A percentile compares a stretch with the other conserved stretches of the same genome.
Conservation (phyloP, 2,888 invertebrate genomes). For the Trissolcus japonicus region DNA sequence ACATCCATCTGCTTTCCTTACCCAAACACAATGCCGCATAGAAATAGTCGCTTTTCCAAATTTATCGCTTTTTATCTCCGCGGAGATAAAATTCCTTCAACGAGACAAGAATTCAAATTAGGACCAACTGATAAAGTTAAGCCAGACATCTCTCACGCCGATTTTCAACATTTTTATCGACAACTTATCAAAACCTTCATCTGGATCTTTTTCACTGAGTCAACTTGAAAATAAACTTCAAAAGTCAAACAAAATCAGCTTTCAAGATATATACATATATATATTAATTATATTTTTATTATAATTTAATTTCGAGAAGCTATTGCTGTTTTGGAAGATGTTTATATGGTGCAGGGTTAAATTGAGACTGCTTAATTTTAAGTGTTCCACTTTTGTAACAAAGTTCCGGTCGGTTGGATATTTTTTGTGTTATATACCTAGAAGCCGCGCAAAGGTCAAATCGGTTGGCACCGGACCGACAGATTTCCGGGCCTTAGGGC, state of each 20-base stretch:
- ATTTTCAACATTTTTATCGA: too few relatives aligned
- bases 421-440: slow-evolving; percentile 1
- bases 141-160: too few relatives aligned
- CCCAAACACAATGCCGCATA: slow-evolving; percentile 33
- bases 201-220: too few relatives aligned
- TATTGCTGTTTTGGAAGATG: not conserved
- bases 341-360: slow-evolving; percentile 14
- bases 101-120: slow-evolving; percentile 25
- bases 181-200: too few relatives aligned
- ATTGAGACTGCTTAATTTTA: slow-evolving; percentile 32
- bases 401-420: slow-evolving; percentile 2
- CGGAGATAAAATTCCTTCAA: slow-evolving; percentile 6
- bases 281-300: too few relatives aligned
- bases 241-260: too few relatives aligned
- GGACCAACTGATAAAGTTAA: not conserved
- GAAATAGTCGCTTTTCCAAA: slow-evolving; percentile 44
- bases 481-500: slow-evolving; percentile 35
- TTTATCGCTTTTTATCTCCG: slow-evolving; percentile 28
- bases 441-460: slow-evolving; percentile 16
- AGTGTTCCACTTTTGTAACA: slow-evolving; percentile 32
- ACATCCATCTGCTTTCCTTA: slow-evolving; percentile 51
- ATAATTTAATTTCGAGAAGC: too few relatives aligned
- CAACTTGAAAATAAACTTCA: too few relatives aligned
- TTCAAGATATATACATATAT: too few relatives aligned
- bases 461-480: slow-evolving; percentile 9